These are phyloP conservation scores for Phyllostomus discolor DNA, from an alignment of 2,113 vertebrate species.

Conservation along the genomic window DNA sequence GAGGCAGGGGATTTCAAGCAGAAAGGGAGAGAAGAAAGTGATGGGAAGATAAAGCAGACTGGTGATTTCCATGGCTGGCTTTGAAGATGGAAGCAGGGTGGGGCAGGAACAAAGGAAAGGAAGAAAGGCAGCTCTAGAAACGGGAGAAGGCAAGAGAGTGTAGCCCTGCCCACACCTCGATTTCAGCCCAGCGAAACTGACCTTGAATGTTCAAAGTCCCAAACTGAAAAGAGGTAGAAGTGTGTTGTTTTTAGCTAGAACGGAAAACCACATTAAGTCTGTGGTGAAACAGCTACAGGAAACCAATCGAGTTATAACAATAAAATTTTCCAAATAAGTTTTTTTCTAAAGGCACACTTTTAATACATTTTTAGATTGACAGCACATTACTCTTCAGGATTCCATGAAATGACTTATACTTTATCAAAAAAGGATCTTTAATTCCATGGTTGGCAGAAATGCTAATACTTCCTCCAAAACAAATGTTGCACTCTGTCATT, in stretches of 20 bases:
- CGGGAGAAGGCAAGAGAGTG: no score
- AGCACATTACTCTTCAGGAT: rapidly evolving
- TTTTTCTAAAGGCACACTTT: not conserved
- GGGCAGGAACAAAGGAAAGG: not conserved
- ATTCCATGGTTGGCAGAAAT: not conserved
- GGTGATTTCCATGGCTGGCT: not conserved
- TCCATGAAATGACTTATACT: not conserved
- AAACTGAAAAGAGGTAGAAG: not conserved
- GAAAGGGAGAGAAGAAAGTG: not conserved
- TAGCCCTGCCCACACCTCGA: not conserved
- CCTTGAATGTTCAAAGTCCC: not conserved
- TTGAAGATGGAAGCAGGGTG: not conserved
- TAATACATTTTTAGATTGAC: not conserved
- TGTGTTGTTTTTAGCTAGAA: not conserved
- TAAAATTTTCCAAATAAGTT: not conserved
- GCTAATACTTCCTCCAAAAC: not conserved
- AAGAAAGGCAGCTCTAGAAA: not conserved
- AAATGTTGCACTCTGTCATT: not conserved
- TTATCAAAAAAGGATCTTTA: not conserved
- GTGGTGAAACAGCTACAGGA: not conserved
- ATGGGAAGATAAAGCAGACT: not conserved
- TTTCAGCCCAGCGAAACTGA: not conserved
- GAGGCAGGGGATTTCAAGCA: not conserved
- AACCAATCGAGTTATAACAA: not conserved
- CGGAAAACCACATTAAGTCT: not conserved